phyloP scores from a whole-genome alignment of 2,113 vertebrate genomes.

The Marmota flaviventris region DNA sequence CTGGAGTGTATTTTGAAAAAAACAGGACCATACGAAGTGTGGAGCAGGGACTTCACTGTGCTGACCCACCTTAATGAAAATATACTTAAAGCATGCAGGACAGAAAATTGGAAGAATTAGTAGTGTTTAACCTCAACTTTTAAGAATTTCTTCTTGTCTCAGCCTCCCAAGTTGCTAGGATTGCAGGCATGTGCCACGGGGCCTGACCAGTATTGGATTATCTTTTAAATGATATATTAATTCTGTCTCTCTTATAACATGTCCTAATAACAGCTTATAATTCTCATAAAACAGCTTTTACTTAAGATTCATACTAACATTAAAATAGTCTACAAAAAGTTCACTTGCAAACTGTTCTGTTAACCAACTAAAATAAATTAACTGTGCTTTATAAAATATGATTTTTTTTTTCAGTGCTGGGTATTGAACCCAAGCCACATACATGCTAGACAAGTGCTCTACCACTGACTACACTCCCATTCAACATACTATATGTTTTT shows the following conservation, averaged over 20 bases:
- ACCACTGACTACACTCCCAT: not conserved
- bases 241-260: not conserved
- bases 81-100: not conserved
- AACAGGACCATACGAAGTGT: not conserved
- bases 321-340: slow-evolving; percentile 37
- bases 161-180: no score
- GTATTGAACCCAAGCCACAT: not conserved
- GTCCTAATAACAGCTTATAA: slow-evolving; percentile 32
- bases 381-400: slow-evolving; percentile 43
- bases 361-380: slow-evolving; percentile 54
- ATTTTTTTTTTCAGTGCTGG: not conserved
- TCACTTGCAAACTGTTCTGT: slow-evolving; percentile 10
- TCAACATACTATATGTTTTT: not conserved
- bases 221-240: slow-evolving; percentile 45
- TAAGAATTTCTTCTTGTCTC: no score
- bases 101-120: not conserved
- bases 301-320: slow-evolving; percentile 13
- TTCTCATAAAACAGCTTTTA: slow-evolving; percentile 33
- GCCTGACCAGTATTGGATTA: not conserved
- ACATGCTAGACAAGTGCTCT: not conserved
- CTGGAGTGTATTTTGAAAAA: not conserved
- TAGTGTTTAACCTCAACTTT: not conserved
- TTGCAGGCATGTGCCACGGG: no score
- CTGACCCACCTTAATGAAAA: not conserved
- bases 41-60: not conserved